Conservation (phyloP, 2,888 invertebrate genomes). For the Tipula confusa region DNA sequence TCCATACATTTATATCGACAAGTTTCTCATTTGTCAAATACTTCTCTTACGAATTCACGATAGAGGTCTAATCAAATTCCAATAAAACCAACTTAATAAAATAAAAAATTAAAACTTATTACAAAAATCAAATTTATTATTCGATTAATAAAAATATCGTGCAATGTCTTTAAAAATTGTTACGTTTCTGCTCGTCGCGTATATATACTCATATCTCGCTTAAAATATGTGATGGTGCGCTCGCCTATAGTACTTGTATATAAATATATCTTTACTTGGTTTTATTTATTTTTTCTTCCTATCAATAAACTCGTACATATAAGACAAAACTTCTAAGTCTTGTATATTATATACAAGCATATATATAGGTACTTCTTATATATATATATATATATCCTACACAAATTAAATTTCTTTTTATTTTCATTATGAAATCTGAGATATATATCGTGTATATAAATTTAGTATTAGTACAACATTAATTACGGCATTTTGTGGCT, state of each 20-base stretch:
- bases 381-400: no score
- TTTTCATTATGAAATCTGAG: constrained; percentile 31
- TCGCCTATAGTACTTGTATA: no score
- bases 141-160: constrained; percentile 29
- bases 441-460: constrained; percentile 31
- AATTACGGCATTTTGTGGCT: constrained; percentile 31
- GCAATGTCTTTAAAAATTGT: constrained; percentile 14
- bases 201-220: background rate
- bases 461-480: constrained; percentile 31
- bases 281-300: background rate
- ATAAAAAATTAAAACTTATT: background rate
- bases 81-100: background rate
- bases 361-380: background rate
- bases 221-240: constrained; percentile 27
- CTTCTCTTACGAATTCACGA: background rate
- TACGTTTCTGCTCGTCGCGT: constrained; percentile 5
- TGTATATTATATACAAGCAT: no score
- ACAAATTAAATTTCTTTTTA: constrained; percentile 28
- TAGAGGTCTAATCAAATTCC: background rate
- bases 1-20: background rate
- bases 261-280: background rate
- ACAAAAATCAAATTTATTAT: constrained; percentile 20
- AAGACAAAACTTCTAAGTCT: background rate
- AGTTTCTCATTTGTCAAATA: background rate
- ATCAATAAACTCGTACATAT: background rate